Base-by-base conservation (phyloP, 2,888 invertebrate genomes). In the Molorchus minor region DNA sequence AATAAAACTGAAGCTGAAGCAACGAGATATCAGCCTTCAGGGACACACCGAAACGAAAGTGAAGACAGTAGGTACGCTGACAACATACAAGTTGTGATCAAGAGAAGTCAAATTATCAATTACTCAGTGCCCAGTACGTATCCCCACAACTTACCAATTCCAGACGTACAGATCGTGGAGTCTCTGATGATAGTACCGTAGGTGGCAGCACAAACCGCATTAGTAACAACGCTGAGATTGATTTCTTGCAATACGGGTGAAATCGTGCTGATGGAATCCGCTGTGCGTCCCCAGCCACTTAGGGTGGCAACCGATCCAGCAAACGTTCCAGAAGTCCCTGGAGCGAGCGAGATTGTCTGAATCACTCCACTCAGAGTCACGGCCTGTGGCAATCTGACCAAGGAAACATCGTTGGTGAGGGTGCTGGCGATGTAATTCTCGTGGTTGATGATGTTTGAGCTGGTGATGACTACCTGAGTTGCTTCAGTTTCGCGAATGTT, bases 251-350 rank as follows among this genome's bases (percentile, higher is more conserved):
- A 66, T 15, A 79, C 78, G 53, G 77, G 77, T 63, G 79, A 81
- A 29, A 30, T 21, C 25, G 75, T 74, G 64, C 76, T 78, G 35
- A 74, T 76, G 16, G 44, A 35, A 58, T 79, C 78, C 10, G 71
- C 60, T n/a, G 79, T 80, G 29, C 77, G 79, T 5, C 83, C 83
- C 83, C 83, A 83, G 8, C 83, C 83, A 12, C 80, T 81, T 49
- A 82, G 79, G 3, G 79, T 75, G 15, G 76, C 80, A 20, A 71
- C 62, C 44, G 75, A 76, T 49, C 77, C 77, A 38, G 73, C 77
- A 43, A 81, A 80, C 13, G 74, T 75, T 33, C 67, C 59, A 20
- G 74, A 71, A 55, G 74, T 76, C 20, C 38, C 21, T 47, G 41
- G 10, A 7, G 47, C 61, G 7, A 61, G 30, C 1, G 38, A n/a